Percentiles rank a stretch among this genome's conserved stretches.
phyloP scores from a whole-genome alignment of 2,888 invertebrate genomes.

The Microctonus hyperodae region DNA sequence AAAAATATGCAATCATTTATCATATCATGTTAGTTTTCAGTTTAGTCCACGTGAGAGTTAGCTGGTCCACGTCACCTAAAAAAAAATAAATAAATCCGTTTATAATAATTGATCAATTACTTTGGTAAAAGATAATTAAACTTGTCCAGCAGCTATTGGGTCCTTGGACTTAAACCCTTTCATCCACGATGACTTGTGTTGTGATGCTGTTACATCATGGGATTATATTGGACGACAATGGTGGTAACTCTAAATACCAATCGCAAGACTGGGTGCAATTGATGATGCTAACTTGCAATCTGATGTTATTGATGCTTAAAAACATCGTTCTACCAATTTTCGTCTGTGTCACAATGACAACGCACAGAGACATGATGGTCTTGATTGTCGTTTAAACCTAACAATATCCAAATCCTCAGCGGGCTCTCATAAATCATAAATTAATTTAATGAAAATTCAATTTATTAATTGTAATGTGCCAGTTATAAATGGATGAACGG shows the following conservation, averaged over 20 bases:
- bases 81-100: conserved; percentile 21
- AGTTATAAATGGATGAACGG: no score
- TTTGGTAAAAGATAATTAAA: conserved; percentile 61
- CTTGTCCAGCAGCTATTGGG: conserved; percentile 61
- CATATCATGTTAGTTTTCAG: conserved; percentile 62
- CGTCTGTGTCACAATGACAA: conserved; percentile 60
- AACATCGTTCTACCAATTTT: conserved; percentile 58
- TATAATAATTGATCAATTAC: conserved; percentile 41
- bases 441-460: conserved; percentile 5
- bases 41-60: conserved; percentile 59
- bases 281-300: conserved; percentile 55
- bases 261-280: conserved; percentile 54
- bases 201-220: conserved; percentile 33
- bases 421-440: conserved; percentile 50
- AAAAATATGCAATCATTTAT: conserved; percentile 54
- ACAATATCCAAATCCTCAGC: conserved; percentile 47
- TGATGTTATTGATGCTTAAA: conserved; percentile 54
- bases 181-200: conserved; percentile 46
- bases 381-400: conserved; percentile 58
- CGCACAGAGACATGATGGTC: conserved; percentile 61
- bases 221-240: conserved; percentile 46
- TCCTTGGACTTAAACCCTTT: conserved; percentile 44
- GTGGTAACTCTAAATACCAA: conserved; percentile 50
- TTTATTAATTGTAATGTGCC: neutral
- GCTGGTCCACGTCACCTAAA: conserved; percentile 57